Evolutionary conservation across 1,140 invertebrate species (phyloP).

Genomic region (Phocides pigmalion): DNA sequence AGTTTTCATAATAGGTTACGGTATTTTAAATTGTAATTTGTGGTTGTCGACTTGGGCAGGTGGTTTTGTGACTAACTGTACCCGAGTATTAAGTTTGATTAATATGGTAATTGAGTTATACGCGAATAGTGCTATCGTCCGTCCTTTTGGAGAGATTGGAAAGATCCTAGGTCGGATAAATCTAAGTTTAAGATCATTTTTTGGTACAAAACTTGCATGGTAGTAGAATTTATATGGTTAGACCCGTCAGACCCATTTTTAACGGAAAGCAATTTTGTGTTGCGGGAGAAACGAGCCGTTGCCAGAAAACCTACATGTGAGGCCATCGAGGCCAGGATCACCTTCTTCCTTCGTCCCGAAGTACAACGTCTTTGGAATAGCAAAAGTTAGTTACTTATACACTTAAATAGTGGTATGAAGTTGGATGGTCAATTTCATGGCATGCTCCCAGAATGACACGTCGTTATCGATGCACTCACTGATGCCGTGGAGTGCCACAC

Average conservation of each 20-base stretch:
- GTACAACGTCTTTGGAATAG: no score
- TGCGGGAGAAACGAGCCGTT: no score
- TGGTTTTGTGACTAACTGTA: constrained; percentile 1
- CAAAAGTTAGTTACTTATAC: no score
- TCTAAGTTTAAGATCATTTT: background rate
- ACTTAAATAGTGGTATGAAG: background rate
- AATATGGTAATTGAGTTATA: background rate
- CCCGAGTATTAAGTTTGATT: background rate
- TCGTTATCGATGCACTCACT: constrained; percentile 54
- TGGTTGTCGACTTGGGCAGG: background rate
- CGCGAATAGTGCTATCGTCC: background rate
- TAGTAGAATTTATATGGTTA: no score
- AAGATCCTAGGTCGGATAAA: background rate
- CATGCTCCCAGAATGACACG: constrained; percentile 8
- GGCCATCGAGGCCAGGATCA: no score
- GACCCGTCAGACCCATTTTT: no score
- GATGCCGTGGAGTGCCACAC: constrained; percentile 50
- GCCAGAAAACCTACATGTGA: no score
- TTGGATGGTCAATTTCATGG: background rate
- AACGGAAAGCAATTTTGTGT: no score
- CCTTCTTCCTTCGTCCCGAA: no score
- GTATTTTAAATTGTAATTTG: constrained; percentile 7
- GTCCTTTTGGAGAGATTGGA: background rate
- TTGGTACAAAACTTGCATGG: no score
- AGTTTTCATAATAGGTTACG: constrained; percentile 26